Evolutionary conservation across 2,797 vertebrate genomes (phyloP).

Genomic region (Esox lucius): DNA sequence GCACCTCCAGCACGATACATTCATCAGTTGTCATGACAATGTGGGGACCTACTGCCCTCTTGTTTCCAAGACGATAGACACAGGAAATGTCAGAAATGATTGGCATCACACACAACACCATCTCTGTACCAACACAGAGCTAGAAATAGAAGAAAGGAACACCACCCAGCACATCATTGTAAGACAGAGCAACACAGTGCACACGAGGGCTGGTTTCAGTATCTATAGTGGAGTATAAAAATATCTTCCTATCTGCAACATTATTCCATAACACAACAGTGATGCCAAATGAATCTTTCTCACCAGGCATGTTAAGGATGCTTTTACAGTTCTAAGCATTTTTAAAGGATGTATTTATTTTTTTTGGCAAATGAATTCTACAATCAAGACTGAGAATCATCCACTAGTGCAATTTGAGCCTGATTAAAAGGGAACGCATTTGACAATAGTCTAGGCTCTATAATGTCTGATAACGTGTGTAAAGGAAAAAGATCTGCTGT

Average conservation of each 20-base stretch:
- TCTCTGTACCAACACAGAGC: not conserved
- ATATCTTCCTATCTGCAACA: conserved; percentile 50
- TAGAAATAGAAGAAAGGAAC: conserved; percentile 12
- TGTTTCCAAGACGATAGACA: conserved; percentile 26
- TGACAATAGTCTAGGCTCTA: conserved; percentile 3
- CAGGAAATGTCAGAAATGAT: conserved; percentile 21
- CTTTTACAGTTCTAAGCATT: conserved; percentile 26
- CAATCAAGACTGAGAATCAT: conserved; percentile 14
- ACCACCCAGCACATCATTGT: not conserved
- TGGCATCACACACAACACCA: conserved; percentile 10
- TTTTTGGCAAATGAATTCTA: conserved; percentile 26
- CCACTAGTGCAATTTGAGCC: conserved; percentile 43
- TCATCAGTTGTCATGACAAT: conserved; percentile 45
- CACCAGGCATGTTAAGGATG: conserved; percentile 15
- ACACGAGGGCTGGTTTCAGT: conserved; percentile 31
- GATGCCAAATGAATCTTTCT: conserved; percentile 22
- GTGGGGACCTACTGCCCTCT: conserved; percentile 9
- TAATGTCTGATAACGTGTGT: not conserved
- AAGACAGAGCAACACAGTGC: conserved; percentile 33
- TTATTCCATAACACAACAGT: conserved; percentile 35
- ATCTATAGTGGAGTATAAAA: conserved; percentile 61
- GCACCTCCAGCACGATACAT: conserved; percentile 51
- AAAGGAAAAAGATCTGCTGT: not conserved
- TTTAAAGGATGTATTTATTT: conserved; percentile 26
- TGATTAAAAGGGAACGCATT: conserved; percentile 19